Base-by-base conservation (phyloP, 2,888 invertebrate species). In the Lottia scabra region DNA sequence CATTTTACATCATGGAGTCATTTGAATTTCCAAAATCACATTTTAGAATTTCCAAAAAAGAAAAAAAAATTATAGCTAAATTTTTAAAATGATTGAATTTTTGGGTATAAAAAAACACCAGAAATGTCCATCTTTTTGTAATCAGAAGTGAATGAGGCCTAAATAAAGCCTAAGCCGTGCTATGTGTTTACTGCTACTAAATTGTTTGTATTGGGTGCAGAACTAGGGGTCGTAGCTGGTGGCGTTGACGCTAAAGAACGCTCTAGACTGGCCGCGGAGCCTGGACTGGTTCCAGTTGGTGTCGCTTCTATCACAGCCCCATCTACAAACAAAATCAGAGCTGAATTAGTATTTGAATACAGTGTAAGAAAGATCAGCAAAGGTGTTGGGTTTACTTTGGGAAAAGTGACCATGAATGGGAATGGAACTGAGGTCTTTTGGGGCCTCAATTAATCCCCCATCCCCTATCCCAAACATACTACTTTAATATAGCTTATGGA, bases 121-220 rank as follows among this genome's bases (percentile, higher is more conserved):
- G 38, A 38, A 38, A 38, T 38, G 38, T 19, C 19, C 23, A 56
- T 19, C 56, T 4, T 23, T 56, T 10, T 56, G 56, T 56, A 19
- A 5, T 10, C 23, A 56, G 23, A 19, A 19, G 56, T 56, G 56
- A 56, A 23, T 23, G 8, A 56, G 56, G 10, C 23, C 8, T 56
- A 23, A 23, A 23, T 12, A 12, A 19, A 56, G 23, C 56, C 65
- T 27, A 19, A 44, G 43, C 48, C 68, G 44, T 74, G 83, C 81
- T 84, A 86, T 78, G 85, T 86, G 74, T 84, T 84, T 0, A 86
- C 85, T 30, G 82, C 82, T 23, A 85, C 84, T 67, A 85, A 81
- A 78, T 84, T 86, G 78, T 86, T 86, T 62, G 84, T 81, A 68
- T 81, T 82, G 27, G 82, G 85, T 16, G 84, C 82, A 73, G 84